phyloP scores from a whole-genome alignment of 2,113 vertebrate genomes.

The Cyphomyrus plagiostoma region DNA sequence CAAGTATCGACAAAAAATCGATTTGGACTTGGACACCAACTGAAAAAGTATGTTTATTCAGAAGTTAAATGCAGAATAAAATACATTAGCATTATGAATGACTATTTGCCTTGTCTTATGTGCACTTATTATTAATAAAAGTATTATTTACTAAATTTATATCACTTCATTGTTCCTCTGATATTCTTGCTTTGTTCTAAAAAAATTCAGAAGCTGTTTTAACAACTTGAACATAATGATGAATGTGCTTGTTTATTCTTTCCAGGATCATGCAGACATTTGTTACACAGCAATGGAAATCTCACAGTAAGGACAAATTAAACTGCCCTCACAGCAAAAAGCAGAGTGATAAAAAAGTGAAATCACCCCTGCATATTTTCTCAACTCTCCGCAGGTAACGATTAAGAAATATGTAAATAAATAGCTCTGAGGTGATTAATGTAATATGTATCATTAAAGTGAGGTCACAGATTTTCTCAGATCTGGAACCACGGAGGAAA shows the following conservation, averaged over 20 bases:
- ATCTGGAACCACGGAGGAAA: background rate
- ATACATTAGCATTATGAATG: background rate
- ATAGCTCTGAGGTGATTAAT: background rate
- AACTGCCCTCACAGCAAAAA: slow-evolving; percentile 75
- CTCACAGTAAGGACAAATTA: slow-evolving; percentile 75
- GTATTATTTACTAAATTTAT: background rate
- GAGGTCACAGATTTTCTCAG: background rate
- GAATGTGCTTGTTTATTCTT: slow-evolving; percentile 9
- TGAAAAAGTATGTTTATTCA: slow-evolving; percentile 74
- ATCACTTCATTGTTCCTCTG: background rate
- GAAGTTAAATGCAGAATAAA: background rate
- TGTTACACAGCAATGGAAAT: slow-evolving; percentile 85
- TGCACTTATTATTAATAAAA: background rate
- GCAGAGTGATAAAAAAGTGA: slow-evolving; percentile 76
- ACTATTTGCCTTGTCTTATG: background rate
- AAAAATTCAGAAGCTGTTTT: background rate
- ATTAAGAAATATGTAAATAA: background rate
- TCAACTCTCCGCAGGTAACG: slow-evolving; percentile 81
- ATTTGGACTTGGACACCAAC: slow-evolving; percentile 81
- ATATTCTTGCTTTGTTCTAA: background rate
- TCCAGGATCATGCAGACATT: slow-evolving; percentile 84
- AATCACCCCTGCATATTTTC: slow-evolving; percentile 85
- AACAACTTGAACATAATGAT: background rate
- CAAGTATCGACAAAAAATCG: slow-evolving; percentile 82
- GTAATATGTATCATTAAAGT: background rate